Percentiles rank a stretch among this genome's conserved stretches.
These are phyloP conservation scores for Larimichthys polyactis DNA, from an alignment of 2,113 vertebrate genomes.

Conservation along the genomic window DNA sequence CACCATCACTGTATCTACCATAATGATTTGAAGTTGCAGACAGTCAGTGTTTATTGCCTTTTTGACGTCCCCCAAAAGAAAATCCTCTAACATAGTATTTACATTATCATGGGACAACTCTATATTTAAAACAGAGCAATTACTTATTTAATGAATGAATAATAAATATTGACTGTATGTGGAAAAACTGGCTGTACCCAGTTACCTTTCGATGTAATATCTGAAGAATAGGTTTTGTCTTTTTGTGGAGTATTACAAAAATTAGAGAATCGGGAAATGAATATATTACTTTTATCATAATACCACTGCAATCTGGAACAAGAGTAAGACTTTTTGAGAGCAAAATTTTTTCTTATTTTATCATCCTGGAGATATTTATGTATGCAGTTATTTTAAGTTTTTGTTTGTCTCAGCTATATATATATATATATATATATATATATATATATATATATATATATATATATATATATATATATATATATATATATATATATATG, in stretches of 20 bases:
- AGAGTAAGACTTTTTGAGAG: background rate
- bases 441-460: no score
- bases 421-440: no score
- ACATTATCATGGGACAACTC: background rate
- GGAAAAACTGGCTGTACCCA: background rate
- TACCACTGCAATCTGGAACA: background rate
- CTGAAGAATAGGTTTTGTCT: background rate
- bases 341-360: background rate
- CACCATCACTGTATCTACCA: background rate
- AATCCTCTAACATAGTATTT: background rate
- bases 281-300: background rate
- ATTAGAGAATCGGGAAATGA: background rate
- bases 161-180: background rate
- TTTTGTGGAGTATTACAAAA: background rate
- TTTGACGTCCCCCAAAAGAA: background rate
- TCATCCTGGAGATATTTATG: background rate
- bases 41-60: background rate
- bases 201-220: background rate
- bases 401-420: background rate
- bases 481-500: no score
- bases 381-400: background rate
- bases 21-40: background rate
- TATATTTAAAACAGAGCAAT: background rate
- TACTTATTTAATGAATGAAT: background rate
- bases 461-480: no score